A percentile compares a stretch with the other conserved stretches of the same genome.
These are phyloP conservation scores for Nesogale talazaci DNA, from an alignment of 2,113 vertebrate species.

Conservation along the genomic window DNA sequence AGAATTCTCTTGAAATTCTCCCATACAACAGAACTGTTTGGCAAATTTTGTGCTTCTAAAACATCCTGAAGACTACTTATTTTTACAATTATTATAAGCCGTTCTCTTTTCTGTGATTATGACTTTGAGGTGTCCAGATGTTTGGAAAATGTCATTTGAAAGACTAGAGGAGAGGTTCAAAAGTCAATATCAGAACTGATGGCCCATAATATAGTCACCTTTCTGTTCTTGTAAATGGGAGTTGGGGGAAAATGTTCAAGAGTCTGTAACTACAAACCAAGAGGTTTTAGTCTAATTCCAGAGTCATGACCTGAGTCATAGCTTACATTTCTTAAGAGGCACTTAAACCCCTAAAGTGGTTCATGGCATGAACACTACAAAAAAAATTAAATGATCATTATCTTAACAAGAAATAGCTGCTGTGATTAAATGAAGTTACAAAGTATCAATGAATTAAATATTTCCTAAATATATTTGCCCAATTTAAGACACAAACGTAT, in stretches of 20 bases:
- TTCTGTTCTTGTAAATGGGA: not conserved
- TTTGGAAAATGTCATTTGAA: slow-evolving; percentile 27
- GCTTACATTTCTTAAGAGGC: not conserved
- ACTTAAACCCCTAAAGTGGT: not conserved
- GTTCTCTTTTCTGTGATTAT: slow-evolving; percentile 20
- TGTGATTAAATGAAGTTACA: not conserved
- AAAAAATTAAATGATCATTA: slow-evolving; percentile 33
- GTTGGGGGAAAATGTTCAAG: not conserved
- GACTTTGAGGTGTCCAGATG: not conserved
- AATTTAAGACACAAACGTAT: not conserved
- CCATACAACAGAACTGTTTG: not conserved
- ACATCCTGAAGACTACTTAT: not conserved
- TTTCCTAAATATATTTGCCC: not conserved
- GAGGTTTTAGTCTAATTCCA: not conserved
- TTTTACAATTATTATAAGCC: not conserved
- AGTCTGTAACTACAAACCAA: not conserved
- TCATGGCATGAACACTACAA: not conserved
- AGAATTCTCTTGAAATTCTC: not conserved
- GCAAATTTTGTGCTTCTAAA: not conserved
- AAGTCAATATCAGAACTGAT: not conserved
- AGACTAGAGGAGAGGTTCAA: not conserved
- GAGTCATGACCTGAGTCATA: not conserved
- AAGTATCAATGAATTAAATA: not conserved
- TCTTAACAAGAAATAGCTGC: not conserved
- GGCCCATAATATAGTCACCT: slow-evolving; percentile 37